These are phyloP conservation scores for Seriola aureovittata DNA, from an alignment of 2,113 vertebrate species.

Conservation along the genomic window DNA sequence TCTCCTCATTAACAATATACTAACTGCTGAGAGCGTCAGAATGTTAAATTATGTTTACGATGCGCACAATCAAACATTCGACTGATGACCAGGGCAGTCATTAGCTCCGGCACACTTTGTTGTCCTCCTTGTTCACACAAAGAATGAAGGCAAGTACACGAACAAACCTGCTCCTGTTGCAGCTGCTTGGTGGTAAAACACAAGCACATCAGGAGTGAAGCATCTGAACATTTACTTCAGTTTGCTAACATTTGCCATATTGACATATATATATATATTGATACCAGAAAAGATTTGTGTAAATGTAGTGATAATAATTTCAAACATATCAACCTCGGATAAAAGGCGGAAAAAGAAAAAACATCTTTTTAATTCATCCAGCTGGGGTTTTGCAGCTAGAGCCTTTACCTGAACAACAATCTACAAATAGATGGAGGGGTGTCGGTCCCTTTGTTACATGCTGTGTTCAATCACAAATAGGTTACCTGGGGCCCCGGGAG, in stretches of 20 bases:
- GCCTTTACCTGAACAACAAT: background rate
- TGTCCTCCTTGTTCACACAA: background rate
- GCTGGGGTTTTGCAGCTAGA: background rate
- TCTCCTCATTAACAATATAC: no score
- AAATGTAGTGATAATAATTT: background rate
- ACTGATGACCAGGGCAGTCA: no score
- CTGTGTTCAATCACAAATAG: conserved; percentile 22
- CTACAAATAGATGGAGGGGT: background rate
- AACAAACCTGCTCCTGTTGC: background rate
- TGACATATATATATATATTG: background rate
- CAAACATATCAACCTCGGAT: no score
- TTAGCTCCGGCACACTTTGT: background rate
- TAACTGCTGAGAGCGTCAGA: no score
- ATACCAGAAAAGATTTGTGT: background rate
- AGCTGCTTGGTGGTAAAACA: no score
- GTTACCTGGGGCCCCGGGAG: conserved; percentile 24
- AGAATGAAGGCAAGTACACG: background rate
- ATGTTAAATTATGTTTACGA: no score
- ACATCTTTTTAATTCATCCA: background rate
- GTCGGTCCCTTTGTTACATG: background rate
- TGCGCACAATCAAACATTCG: no score
- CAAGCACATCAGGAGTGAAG: no score
- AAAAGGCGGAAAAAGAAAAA: background rate
- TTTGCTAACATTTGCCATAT: no score
- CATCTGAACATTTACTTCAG: background rate